A percentile compares a stretch with the other conserved stretches of the same genome.
These are phyloP conservation scores for Clytia hemisphaerica DNA, from an alignment of 30 jellyfish, hydroid and myxozoan species.

Conservation along the genomic window DNA sequence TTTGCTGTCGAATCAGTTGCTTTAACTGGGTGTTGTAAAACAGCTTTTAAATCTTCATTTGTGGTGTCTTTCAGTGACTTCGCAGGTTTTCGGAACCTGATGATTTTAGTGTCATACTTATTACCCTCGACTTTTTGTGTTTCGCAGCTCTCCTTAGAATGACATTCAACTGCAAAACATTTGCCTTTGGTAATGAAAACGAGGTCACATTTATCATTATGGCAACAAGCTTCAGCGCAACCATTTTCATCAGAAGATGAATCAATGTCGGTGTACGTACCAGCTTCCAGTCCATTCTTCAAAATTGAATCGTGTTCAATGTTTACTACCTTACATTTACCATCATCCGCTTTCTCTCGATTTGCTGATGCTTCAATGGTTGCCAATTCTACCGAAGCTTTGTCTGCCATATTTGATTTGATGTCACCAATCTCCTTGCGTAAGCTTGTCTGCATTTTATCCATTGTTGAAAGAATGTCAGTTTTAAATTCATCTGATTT, in stretches of 20 bases:
- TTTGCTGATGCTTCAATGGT: background rate
- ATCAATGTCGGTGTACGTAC: conserved; percentile 41
- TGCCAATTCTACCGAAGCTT: background rate
- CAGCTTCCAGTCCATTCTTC: conserved; percentile 42
- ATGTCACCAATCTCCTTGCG: too few relatives aligned
- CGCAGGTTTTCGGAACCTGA: background rate
- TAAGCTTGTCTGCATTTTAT: background rate
- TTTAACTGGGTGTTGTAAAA: background rate
- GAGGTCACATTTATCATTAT: conserved; percentile 55
- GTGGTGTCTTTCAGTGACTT: background rate
- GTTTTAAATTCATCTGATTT: background rate
- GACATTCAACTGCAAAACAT: conserved; percentile 67
- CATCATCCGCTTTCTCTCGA: too few relatives aligned
- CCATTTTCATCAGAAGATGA: conserved; percentile 10
- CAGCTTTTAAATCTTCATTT: conserved; percentile 20
- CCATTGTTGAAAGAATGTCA: background rate
- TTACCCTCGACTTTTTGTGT: background rate
- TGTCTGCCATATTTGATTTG: too few relatives aligned
- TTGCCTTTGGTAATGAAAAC: conserved; percentile 44
- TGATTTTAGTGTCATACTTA: background rate
- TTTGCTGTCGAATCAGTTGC: too few relatives aligned
- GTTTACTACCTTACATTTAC: conserved; percentile 42
- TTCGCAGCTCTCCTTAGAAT: conserved; percentile 12
- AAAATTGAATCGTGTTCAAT: conserved; percentile 23
- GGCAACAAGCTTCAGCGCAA: conserved; percentile 71